These are phyloP conservation scores for Herpetotheres cachinnans DNA, from an alignment of 2,113 vertebrate genomes.

Conservation along the genomic window DNA sequence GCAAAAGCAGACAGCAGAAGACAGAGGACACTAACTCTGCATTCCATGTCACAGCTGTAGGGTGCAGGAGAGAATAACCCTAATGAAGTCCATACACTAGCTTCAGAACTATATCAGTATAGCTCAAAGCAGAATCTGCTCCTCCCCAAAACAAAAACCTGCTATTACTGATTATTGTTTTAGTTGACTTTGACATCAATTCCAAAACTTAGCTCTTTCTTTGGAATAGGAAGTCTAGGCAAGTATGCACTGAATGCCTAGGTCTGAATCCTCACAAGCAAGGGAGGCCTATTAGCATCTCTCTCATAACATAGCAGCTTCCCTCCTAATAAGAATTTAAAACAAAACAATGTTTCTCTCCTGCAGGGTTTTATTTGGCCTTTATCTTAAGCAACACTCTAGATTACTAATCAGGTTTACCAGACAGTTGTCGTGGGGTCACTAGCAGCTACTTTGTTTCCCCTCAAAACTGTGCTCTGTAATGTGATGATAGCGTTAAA, in stretches of 20 bases:
- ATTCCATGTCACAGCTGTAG: neutral
- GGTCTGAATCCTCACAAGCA: conserved; percentile 6
- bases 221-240: neutral
- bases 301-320: neutral
- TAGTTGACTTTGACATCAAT: neutral
- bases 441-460: conserved; percentile 43
- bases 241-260: neutral
- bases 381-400: conserved; percentile 22
- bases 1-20: neutral
- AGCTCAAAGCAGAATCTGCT: neutral
- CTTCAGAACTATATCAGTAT: neutral
- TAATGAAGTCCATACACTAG: neutral
- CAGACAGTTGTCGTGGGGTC: conserved; percentile 1
- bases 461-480: neutral
- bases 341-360: conserved; percentile 8
- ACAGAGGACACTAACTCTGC: neutral
- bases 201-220: neutral
- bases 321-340: neutral
- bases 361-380: conserved; percentile 40
- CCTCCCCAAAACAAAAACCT: neutral
- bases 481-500: neutral
- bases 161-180: neutral
- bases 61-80: neutral
- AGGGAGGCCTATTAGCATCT: conserved; percentile 10
- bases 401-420: conserved; percentile 17